These are phyloP conservation scores for Eurystomus glaucurus DNA, from an alignment of 2,797 vertebrate species.

Conservation along the genomic window DNA sequence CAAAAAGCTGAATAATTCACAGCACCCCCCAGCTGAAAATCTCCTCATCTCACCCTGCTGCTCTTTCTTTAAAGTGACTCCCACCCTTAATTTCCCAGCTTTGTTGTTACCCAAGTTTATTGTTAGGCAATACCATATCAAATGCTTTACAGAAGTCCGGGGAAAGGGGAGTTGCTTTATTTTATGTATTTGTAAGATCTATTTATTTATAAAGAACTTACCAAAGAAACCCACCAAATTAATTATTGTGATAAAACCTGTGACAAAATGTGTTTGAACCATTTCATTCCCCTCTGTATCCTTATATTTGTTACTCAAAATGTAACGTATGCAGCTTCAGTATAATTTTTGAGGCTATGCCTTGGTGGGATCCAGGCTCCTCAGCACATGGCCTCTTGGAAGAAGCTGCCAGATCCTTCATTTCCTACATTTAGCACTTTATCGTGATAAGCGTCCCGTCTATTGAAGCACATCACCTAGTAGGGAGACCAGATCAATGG, in stretches of 20 bases:
- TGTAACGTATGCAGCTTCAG: not conserved
- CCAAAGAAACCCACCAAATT: not conserved
- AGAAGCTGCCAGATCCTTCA: not conserved
- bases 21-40: not conserved
- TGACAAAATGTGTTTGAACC: not conserved
- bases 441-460: not conserved
- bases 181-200: not conserved
- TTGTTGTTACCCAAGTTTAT: not conserved
- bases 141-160: not conserved
- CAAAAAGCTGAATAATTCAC: not conserved
- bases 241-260: not conserved
- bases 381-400: not conserved
- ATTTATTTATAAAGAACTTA: not conserved
- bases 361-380: not conserved
- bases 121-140: rapidly evolving
- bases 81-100: not conserved
- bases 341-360: not conserved
- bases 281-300: not conserved
- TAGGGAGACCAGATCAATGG: not conserved
- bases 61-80: not conserved
- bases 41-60: not conserved
- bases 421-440: not conserved
- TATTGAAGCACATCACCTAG: rapidly evolving
- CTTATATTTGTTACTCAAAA: not conserved
- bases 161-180: not conserved